Evolutionary conservation across 2,113 vertebrate genomes (phyloP), one percentile per base, ranked within the genome.

Genomic region (Engystomops pustulosus): DNA sequence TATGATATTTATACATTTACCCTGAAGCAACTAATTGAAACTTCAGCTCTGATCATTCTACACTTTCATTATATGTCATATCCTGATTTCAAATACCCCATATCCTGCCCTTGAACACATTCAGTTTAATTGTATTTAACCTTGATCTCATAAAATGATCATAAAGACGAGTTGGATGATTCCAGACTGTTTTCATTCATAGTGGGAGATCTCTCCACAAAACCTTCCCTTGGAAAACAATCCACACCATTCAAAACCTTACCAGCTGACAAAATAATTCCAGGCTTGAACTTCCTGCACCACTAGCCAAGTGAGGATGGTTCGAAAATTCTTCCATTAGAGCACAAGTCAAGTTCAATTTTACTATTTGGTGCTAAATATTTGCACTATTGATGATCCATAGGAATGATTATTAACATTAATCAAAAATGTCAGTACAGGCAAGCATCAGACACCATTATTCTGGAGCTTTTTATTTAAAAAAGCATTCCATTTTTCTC

Each of bases 251-350:
- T 81, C 79, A 81, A 38, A 67, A 55, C 65, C 67, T 55, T 49
- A 53, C 23, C 79, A 81, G 79, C 79, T 81, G 79, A 81, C 79
- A 71, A 70, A 81, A 81, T 81, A 81, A 38, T 38, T 55, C 47
- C 7, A 65, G 27, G 47, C 34, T 55, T 80, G 7, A 49, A 81
- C 79, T 81, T 81, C 67, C 79, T 81, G 23, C 71, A 47, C 67
- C 51, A 36, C 79, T 55, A 81, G 53, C 51, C 47, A 70, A 38
- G 45, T 36, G 67, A 51, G 65, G 32, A 81, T 36, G 69, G 32
- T 25, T n/a, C 20, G 70, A 44, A 60, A 8, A 41, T 79, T 41
- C 36, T 41, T 20, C 18, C 27, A 34, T 34, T 34, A 51, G 47
- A 23, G 20, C 14, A 74, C 14, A 74, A 72, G 5, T 60, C 55